These are phyloP conservation scores for Ruditapes philippinarum DNA, from an alignment of 1,140 invertebrate genomes.

Conservation along the genomic window DNA sequence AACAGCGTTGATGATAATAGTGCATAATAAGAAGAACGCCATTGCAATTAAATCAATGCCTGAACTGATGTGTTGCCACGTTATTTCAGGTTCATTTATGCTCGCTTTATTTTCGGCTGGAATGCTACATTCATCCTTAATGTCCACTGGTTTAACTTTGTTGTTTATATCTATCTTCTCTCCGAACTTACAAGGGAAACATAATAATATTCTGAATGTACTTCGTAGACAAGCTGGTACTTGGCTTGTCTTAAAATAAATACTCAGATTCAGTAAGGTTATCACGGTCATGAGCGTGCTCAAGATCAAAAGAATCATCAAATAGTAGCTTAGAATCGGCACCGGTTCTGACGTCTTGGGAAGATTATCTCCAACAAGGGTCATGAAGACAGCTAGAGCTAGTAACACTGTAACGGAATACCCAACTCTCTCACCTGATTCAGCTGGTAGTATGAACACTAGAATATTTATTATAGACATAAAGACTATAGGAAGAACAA, in stretches of 20 bases:
- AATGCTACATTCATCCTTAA: background rate
- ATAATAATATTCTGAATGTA: background rate
- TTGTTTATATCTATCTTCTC: background rate
- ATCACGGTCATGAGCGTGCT: background rate
- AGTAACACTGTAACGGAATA: conserved; percentile 38
- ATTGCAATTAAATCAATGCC: background rate
- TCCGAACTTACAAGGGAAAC: background rate
- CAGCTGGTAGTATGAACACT: conserved; percentile 30
- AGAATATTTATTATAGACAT: conserved; percentile 10
- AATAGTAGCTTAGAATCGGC: conserved; percentile 38
- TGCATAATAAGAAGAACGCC: background rate
- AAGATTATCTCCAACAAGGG: conserved; percentile 42
- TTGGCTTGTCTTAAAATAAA: background rate
- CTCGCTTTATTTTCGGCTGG: too few relatives aligned
- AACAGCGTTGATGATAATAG: background rate
- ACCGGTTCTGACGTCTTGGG: conserved; percentile 46
- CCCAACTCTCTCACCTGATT: conserved; percentile 31
- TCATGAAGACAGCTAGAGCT: conserved; percentile 50
- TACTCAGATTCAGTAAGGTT: background rate
- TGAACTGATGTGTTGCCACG: background rate
- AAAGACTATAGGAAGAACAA: conserved; percentile 12
- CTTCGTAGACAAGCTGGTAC: background rate
- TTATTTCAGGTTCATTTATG: background rate
- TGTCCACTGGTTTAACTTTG: background rate
- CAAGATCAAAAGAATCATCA: background rate